Evolutionary conservation across 2,113 vertebrate genomes (phyloP), one percentile per base, ranked within the genome.

Genomic region (Brachypodius melanocephalos): DNA sequence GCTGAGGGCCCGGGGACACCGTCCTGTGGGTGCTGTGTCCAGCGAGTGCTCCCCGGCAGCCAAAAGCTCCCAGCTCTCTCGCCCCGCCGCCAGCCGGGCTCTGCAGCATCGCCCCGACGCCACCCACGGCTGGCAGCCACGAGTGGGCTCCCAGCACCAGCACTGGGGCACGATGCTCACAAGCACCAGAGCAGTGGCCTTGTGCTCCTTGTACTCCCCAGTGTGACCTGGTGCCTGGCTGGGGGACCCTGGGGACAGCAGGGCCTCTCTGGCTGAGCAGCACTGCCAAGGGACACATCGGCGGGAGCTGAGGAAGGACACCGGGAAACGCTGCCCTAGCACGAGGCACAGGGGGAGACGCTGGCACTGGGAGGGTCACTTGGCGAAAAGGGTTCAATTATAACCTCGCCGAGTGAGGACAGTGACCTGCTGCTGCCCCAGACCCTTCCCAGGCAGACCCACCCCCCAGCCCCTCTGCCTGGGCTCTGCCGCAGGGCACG

Each of bases 401-500:
- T 68, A 86, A 66, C 29, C 24, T 75, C 28, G 28, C 10, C 1
- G 0, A 7, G 34, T 1, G 25, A n/a, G 7, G 26, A 49, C 22
- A 2, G 38, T 24, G n/a, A 57, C 68, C n/a, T 25, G n/a, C 58
- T 51, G 34, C 58, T 21, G 58, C 61, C 96, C 80, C 89, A 67
- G 28, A 40, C 43, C 55, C 34, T 45, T 36, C 45, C 63, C 5
- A 0, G 36, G 22, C n/a, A 62, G 36, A 58, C 19, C 32, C 5
- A 1, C n/a, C 8, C 28, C 21, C 16, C 7, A 2, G 31, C 29
- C n/a, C 28, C 34, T 17, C 46, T 11, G 28, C 58, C n/a, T 0
- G 0, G 63, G n/a, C 34, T 71, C 42, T 0, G 0, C 18, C 3
- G 0, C 2, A 0, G 36, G 46, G 17, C 36, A 18, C 0, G 24